A percentile compares a stretch with the other conserved stretches of the same genome.
phyloP scores from a whole-genome alignment of 2,888 invertebrate genomes.

The Teleogryllus oceanicus region DNA sequence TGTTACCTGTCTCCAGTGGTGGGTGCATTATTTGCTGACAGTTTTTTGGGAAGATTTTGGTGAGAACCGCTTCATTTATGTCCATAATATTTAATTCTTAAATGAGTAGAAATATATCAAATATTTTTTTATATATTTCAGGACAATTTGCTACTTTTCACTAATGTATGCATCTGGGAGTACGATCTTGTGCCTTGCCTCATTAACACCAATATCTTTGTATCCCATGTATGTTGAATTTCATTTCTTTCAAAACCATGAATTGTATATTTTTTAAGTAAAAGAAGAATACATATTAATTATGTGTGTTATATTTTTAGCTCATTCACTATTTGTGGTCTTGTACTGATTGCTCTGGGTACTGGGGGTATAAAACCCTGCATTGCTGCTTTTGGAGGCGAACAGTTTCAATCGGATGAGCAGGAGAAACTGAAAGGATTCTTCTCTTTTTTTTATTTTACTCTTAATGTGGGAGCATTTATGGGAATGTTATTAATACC shows the following conservation, averaged over 20 bases:
- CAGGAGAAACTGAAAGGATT: conserved; percentile 77
- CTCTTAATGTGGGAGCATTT: conserved; percentile 65
- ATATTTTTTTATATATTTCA: too few species aligned
- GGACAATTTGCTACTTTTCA: too few species aligned
- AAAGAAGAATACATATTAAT: neutral
- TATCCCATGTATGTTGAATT: conserved; percentile 53
- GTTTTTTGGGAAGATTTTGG: conserved; percentile 84
- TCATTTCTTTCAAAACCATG: conserved; percentile 28
- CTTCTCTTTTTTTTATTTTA: conserved; percentile 92
- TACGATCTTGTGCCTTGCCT: conserved; percentile 62
- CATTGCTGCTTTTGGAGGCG: conserved; percentile 92
- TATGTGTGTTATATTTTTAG: conserved; percentile 18
- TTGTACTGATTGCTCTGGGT: conserved; percentile 78
- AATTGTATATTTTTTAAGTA: neutral
- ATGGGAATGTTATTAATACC: conserved; percentile 70
- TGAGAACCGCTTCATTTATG: conserved; percentile 41
- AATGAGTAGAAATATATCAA: too few species aligned
- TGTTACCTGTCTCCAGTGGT: conserved; percentile 85
- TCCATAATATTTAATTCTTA: too few species aligned
- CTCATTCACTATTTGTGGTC: conserved; percentile 53
- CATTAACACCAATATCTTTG: conserved; percentile 56
- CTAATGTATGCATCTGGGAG: too few species aligned
- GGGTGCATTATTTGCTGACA: conserved; percentile 92
- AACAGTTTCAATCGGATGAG: conserved; percentile 80
- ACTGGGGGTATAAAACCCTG: conserved; percentile 96